Base-by-base conservation (phyloP, 1,140 invertebrate species). In the Araneus ventricosus region DNA sequence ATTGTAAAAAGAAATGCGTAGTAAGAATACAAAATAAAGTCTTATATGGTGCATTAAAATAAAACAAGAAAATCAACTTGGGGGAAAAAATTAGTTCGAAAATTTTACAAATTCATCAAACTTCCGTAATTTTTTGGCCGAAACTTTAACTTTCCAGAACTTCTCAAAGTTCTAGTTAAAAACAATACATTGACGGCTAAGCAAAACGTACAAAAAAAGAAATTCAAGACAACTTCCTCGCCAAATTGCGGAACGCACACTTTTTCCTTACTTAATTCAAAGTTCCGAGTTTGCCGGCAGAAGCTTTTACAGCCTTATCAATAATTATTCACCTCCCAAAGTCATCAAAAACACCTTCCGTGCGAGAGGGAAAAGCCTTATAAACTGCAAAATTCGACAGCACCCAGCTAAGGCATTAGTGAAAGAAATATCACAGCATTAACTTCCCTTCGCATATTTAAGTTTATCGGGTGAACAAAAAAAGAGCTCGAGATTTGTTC, bases 391-490 rank as follows among this genome's bases (percentile, higher is more conserved):
- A 88, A 88, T 88, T 88, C 61, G 87, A 70, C 87, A 39, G 59
- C 39, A 17, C n/a, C 30, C 37, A 1, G 61, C 20, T 52, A 88
- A 75, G 30, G 34, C 89, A 91, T 91, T 91, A 91, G 52, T n/a
- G 80, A 91, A 91, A 91, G 89, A 91, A 91, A 91, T 91, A 91
- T 91, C 89, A 91, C 89, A n/a, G 57, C 70, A 91, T 91, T 91
- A 91, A 63, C 89, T 91, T 41, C 10, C 34, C 57, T 30, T 27
- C 75, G n/a, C 70, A 63, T 91, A 80, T 61, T 82, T 91, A 91
- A 91, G 75, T 37, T n/a, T 90, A 70, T 45, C 61, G 45, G 45
- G 30, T 39, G 63, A 24, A 45, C 84, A 91, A 84, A 61, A 90
- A 52, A 91, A 82, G 24, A n/a, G 24, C 37, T 82, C 89, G 89